These are phyloP conservation scores for Pelodytes ibericus DNA, from an alignment of 2,797 vertebrate genomes.

Conservation along the genomic window DNA sequence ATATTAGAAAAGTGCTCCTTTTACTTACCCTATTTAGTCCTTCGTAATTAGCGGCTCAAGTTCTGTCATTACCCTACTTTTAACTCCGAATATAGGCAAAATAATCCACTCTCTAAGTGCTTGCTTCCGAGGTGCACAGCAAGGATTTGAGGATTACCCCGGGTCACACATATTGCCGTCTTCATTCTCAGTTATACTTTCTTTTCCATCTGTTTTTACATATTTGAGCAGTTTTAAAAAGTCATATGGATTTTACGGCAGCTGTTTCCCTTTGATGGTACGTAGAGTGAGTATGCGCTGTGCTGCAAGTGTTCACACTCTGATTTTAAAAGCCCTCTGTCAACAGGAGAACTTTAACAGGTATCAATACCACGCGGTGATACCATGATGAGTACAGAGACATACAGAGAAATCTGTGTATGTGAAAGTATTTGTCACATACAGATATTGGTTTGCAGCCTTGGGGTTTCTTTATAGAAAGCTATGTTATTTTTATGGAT, in stretches of 20 bases:
- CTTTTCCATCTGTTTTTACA: constrained; percentile 51
- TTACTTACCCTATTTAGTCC: too few species aligned
- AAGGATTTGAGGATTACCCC: constrained; percentile 2
- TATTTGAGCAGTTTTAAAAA: constrained; percentile 50
- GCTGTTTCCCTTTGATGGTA: constrained; percentile 9
- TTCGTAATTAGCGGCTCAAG: too few species aligned
- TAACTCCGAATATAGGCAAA: too few species aligned
- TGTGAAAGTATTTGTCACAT: too few species aligned
- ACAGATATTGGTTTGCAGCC: too few species aligned
- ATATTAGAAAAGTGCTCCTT: too few species aligned
- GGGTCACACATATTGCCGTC: neutral
- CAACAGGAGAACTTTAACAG: neutral
- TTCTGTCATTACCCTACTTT: too few species aligned
- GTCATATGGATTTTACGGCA: constrained; percentile 45
- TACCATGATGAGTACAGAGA: too few species aligned
- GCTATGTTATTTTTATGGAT: too few species aligned
- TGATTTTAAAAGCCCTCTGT: neutral
- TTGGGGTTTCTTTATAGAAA: too few species aligned
- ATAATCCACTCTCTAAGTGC: neutral
- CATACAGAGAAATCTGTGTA: too few species aligned
- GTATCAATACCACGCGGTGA: too few species aligned
- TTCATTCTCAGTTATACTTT: constrained; percentile 37
- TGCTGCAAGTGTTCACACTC: constrained; percentile 8
- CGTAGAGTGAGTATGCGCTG: neutral
- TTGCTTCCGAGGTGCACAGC: neutral